phyloP scores from a whole-genome alignment of 2,113 vertebrate species.

The Sylvilagus bachmani region DNA sequence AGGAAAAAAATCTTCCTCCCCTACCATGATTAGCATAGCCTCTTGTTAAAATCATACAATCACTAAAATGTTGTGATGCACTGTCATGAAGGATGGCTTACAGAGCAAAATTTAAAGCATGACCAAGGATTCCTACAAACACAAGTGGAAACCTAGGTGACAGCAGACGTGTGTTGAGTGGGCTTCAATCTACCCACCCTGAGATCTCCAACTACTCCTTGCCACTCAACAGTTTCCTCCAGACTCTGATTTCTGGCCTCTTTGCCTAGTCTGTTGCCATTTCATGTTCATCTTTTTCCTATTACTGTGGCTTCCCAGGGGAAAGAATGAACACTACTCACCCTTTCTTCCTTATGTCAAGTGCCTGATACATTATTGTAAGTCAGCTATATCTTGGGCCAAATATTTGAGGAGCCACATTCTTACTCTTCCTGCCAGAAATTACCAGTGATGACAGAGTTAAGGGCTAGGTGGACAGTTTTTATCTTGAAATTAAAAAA shows the following conservation, averaged over 20 bases:
- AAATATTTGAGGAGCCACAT: slow-evolving; percentile 25
- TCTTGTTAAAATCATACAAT: background rate
- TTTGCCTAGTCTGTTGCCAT: background rate
- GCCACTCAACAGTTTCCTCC: background rate
- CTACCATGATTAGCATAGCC: background rate
- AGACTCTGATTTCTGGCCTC: background rate
- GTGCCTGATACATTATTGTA: background rate
- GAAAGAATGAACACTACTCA: background rate
- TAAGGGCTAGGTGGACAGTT: background rate
- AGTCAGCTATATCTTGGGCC: background rate
- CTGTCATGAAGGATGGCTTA: slow-evolving; percentile 7
- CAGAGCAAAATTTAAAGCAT: background rate
- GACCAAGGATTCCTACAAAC: background rate
- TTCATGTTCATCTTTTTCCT: background rate
- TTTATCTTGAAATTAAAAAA: background rate
- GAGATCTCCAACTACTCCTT: background rate
- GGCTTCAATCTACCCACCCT: background rate
- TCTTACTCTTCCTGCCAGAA: background rate
- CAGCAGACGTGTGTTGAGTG: background rate
- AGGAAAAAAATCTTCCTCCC: background rate
- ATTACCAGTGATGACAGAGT: background rate
- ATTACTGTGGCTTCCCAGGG: background rate
- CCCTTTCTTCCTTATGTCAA: background rate
- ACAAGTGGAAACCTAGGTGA: background rate
- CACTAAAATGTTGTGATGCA: background rate